Base-by-base conservation (phyloP, 2,113 vertebrate species). In the Eurystomus gularis region DNA sequence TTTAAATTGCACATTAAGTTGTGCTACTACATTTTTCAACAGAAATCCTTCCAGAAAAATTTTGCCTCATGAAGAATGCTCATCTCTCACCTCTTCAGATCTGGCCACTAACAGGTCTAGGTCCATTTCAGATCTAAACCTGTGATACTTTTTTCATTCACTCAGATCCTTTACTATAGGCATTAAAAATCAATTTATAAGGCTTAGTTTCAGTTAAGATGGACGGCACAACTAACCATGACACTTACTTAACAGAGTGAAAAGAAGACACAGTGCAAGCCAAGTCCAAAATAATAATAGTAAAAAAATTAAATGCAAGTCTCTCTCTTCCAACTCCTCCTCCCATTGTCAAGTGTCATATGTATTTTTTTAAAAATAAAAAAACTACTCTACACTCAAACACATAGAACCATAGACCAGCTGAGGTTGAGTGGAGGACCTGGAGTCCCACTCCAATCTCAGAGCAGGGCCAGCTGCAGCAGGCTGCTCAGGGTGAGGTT, bases 321-420 rank as follows among this genome's bases (percentile, higher is more conserved):
- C 40, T 69, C 46, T 16, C 7, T 33, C 24, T 64, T 62, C 48
- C 23, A 51, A 40, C 33, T 46, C 11, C 11, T 69, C 35, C 5
- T 58, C 14, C 25, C 24, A 17, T 5, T 24, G 13, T 19, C 24
- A 52, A 49, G 25, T 6, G 5, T 10, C 10, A 3, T 2, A 9
- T 21, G 26, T 35, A 42, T n/a, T 57, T 75, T 18, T 42, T n/a
- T n/a, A 49, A 51, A 52, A 72, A 15, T 3, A 31, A 75, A 57
- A 29, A 18, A 37, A 51, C 4, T 6, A 12, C 26, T 37, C 11
- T 2, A 16, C 5, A 10, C 1, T 46, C 12, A 13, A 7, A 55
- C 5, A 9, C 25, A 23, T 1, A 40, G 31, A 60, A 70, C 3
- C 13, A 20, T 12, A 35, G 16, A 11, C 17, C 0, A 65, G 5